Conservation (phyloP, 2,113 vertebrate species). For the Orycteropus afer region DNA sequence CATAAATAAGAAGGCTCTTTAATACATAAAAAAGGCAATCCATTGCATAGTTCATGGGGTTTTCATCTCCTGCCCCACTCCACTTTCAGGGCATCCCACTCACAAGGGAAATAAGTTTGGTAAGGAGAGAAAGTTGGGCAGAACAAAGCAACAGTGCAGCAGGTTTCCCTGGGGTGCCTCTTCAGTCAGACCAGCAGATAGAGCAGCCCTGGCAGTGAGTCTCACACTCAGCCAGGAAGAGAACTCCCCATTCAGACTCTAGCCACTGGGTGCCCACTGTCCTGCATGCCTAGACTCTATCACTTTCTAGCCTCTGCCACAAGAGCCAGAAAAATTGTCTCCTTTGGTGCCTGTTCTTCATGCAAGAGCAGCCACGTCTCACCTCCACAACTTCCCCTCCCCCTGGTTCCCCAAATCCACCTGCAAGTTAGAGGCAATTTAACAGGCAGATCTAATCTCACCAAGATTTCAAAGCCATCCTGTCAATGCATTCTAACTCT, state of each 20-base stretch:
- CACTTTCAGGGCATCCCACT: constrained; percentile 8
- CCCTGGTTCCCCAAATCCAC: background rate
- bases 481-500: background rate
- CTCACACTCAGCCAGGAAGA: background rate
- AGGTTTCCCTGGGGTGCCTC: background rate
- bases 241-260: background rate
- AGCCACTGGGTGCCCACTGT: background rate
- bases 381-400: background rate
- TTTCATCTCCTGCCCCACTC: constrained; percentile 41
- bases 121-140: background rate
- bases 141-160: background rate
- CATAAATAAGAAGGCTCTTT: constrained; percentile 5
- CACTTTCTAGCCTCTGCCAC: background rate
- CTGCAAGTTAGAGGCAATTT: constrained; percentile 42
- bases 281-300: background rate
- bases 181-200: background rate
- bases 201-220: background rate
- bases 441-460: constrained; percentile 70
- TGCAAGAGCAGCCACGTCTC: constrained; percentile 3
- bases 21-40: constrained; percentile 61
- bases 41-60: constrained; percentile 72
- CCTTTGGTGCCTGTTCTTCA: background rate
- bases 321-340: background rate
- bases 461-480: constrained; percentile 53
- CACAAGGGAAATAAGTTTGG: background rate